Evolutionary conservation across 2,888 invertebrate species (phyloP).

Genomic region (Seira sanloemensis): DNA sequence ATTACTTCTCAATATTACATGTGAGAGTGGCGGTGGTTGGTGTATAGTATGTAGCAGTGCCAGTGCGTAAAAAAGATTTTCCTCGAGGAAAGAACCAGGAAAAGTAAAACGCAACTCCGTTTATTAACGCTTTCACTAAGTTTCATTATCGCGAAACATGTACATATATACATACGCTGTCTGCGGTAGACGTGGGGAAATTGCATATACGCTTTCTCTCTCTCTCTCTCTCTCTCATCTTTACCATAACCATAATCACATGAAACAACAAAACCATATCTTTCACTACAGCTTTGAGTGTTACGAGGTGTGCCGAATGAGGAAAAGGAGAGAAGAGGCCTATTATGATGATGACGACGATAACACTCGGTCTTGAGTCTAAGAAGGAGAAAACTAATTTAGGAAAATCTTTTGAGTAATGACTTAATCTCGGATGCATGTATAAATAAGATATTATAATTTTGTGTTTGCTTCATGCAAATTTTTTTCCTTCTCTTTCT

Average conservation of each 20-base stretch:
- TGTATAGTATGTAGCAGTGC: neutral
- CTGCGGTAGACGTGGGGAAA: too few species aligned
- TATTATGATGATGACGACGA: neutral
- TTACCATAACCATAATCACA: constrained; percentile 1
- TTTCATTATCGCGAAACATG: neutral
- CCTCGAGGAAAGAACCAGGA: neutral
- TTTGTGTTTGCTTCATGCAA: constrained; percentile 34
- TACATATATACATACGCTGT: too few species aligned
- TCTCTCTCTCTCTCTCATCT: too few species aligned
- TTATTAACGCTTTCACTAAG: constrained; percentile 4
- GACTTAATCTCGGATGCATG: constrained; percentile 51
- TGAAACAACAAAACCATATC: constrained; percentile 7
- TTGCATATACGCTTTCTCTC: too few species aligned
- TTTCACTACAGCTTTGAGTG: neutral
- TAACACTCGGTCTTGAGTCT: neutral
- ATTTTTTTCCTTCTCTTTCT: constrained; percentile 23
- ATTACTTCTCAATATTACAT: neutral
- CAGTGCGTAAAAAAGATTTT: neutral
- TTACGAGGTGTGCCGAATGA: neutral
- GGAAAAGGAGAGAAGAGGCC: neutral
- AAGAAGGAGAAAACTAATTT: constrained; percentile 45
- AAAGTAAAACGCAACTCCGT: neutral
- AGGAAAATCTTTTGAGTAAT: constrained; percentile 57
- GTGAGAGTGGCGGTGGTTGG: too few species aligned
- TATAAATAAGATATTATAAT: constrained; percentile 52